Base-by-base conservation (phyloP, 2,113 vertebrate genomes). In the Cyanocitta stelleri region DNA sequence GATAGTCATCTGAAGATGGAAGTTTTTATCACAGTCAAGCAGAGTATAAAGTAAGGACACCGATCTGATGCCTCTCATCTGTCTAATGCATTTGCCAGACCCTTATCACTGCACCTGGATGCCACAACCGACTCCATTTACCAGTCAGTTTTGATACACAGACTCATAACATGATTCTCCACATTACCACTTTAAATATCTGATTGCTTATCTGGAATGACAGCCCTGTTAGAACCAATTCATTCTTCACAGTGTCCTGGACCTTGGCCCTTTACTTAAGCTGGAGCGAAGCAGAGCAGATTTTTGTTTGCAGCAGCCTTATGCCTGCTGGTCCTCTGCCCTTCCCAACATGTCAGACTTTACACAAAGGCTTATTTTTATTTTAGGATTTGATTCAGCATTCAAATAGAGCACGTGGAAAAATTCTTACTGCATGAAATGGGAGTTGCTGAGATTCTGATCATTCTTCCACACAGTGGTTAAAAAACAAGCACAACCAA, bases 181-280 rank as follows among this genome's bases (percentile, higher is more conserved):
- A 63, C 82, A 84, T 95, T 84, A 96, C 87, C 79, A 83, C 88
- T 86, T 96, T 89, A 92, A 95, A 95, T 97, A 95, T 91, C 76
- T 92, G 82, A 93, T 80, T 93, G 76, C 79, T 95, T 96, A 95
- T 96, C 90, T 90, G 79, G 68, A 76, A 88, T 91, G 92, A 96
- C 95, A 96, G 90, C 27, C 48, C 82, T 93, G 92, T 94, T 93
- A 88, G 93, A 95, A 95, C 93, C 72, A 84, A 89, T 95, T 90
- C 87, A 75, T 90, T 88, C 87, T 90, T 85, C 80, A 55, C 12
- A 88, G 75, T 59, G 56, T 59, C 74, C 79, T 84, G 85, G 78
- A 86, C 76, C 90, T 79, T 56, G 73, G 73, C 51, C 73, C 86
- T 90, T 91, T 71, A 5, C 75, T 78, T 85, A 71, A 94, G 68